phyloP scores from a whole-genome alignment of 2,797 vertebrate species.

The Petrocephalus schoutedeni region DNA sequence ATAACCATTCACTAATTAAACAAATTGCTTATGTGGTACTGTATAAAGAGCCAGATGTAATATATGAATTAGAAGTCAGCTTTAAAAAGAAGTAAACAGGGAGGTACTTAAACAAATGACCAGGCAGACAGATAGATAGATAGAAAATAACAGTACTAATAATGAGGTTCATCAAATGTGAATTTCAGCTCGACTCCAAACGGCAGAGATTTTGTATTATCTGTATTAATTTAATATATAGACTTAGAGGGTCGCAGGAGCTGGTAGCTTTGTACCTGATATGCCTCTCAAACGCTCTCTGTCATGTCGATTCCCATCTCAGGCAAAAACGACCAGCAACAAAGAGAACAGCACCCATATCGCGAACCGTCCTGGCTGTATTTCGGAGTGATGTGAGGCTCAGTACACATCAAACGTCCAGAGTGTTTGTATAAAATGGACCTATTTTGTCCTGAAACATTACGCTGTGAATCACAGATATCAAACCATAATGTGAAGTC shows the following conservation, averaged over 20 bases:
- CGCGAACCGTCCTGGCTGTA: slow-evolving; percentile 21
- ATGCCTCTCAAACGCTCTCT: slow-evolving; percentile 23
- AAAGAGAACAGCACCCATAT: slow-evolving; percentile 37
- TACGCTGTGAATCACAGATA: not conserved
- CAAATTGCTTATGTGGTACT: slow-evolving; percentile 55
- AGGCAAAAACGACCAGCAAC: slow-evolving; percentile 29
- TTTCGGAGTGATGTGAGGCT: slow-evolving; percentile 18
- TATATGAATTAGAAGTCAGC: not conserved
- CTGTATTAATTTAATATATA: not conserved
- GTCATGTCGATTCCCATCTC: slow-evolving; percentile 13
- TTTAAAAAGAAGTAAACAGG: not conserved
- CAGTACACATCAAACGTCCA: slow-evolving; percentile 26
- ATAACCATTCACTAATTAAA: slow-evolving; percentile 59
- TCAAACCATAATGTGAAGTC: not conserved
- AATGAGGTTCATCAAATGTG: not conserved
- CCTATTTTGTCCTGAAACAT: slow-evolving; percentile 26
- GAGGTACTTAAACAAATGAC: not conserved
- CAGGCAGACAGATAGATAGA: not conserved
- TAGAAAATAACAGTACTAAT: not conserved
- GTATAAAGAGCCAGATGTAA: slow-evolving; percentile 34
- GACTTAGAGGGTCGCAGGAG: not conserved
- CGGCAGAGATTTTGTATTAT: not conserved
- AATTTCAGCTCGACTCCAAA: not conserved
- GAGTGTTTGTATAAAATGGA: slow-evolving; percentile 3
- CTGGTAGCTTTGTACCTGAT: not conserved